phyloP scores from a whole-genome alignment of 2,113 vertebrate genomes.

The Sapayoa aenigma region DNA sequence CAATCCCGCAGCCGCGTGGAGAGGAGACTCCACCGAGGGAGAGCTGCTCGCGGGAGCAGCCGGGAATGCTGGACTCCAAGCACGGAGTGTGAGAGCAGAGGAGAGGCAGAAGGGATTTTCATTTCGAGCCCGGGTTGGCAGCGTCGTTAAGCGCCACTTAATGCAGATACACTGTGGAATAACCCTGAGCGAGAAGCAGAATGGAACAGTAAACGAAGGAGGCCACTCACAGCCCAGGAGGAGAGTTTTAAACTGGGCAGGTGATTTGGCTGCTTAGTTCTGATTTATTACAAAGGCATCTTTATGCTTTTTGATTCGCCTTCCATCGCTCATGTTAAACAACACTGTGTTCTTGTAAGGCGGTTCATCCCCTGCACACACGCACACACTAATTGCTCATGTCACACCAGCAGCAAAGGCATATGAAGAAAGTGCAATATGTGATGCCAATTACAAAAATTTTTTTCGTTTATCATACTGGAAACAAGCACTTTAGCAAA shows the following conservation, averaged over 20 bases:
- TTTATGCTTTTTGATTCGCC: background rate
- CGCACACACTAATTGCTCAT: background rate
- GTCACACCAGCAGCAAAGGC: background rate
- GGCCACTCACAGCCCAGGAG: background rate
- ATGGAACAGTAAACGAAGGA: background rate
- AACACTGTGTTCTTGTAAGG: background rate
- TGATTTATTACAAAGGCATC: conserved; percentile 48
- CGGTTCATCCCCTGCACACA: background rate
- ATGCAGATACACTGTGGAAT: background rate
- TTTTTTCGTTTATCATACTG: background rate
- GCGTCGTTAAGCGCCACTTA: background rate
- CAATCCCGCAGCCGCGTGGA: background rate
- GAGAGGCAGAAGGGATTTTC: background rate
- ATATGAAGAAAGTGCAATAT: background rate
- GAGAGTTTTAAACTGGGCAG: background rate
- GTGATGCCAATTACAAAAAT: background rate
- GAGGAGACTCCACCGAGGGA: background rate
- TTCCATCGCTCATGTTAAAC: background rate
- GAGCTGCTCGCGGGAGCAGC: background rate
- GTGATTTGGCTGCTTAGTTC: conserved; percentile 5
- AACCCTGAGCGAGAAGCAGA: background rate
- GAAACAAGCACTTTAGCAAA: background rate
- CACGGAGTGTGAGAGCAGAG: background rate
- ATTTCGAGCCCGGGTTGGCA: background rate
- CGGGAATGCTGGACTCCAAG: background rate